Conservation (phyloP, 2,888 invertebrate genomes). For the Hydroisotoma schaefferi region DNA sequence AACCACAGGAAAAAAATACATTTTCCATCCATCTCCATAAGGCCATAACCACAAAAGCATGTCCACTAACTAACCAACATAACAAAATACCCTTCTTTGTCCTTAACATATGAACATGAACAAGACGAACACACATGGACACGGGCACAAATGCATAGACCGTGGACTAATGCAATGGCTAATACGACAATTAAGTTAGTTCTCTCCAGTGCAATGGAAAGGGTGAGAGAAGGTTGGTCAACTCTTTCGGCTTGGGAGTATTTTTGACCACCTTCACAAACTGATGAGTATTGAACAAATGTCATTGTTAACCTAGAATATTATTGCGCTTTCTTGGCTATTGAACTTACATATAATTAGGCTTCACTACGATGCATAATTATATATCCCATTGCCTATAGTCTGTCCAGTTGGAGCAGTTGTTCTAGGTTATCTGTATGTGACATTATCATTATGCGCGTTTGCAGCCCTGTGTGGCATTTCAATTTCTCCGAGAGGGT, state of each 20-base stretch:
- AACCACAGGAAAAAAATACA: not conserved
- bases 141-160: not conserved
- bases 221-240: constrained; percentile 6
- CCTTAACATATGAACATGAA: too few relatives aligned
- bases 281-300: not conserved
- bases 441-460: not conserved
- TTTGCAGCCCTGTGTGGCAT: constrained; percentile 5
- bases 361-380: too few relatives aligned
- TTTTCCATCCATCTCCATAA: not conserved
- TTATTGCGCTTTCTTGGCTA: not conserved
- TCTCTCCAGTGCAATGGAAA: not conserved
- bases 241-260: not conserved
- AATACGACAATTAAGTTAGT: not conserved
- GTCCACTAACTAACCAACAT: too few relatives aligned
- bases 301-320: not conserved
- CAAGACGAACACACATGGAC: too few relatives aligned
- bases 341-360: too few relatives aligned
- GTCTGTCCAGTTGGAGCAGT: too few relatives aligned
- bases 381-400: too few relatives aligned
- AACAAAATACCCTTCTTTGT: too few relatives aligned
- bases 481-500: not conserved
- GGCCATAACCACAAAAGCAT: too few relatives aligned
- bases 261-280: not conserved
- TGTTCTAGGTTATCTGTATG: not conserved
- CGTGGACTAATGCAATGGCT: not conserved